These are phyloP conservation scores for Paramormyrops hopkinsi DNA, from an alignment of 2,797 vertebrate genomes.

Conservation along the genomic window DNA sequence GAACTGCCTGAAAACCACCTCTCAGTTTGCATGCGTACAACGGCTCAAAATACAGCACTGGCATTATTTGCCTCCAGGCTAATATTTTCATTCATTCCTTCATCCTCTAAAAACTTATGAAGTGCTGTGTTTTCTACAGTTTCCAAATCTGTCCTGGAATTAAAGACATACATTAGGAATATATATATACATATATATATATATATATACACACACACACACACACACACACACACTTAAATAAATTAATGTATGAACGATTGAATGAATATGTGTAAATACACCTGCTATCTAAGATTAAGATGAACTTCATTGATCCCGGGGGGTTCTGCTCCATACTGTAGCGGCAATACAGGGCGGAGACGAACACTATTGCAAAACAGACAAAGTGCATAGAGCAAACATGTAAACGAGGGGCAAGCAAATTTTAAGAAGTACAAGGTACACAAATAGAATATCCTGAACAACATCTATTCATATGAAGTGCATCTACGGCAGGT, in stretches of 20 bases:
- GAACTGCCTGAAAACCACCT: not conserved
- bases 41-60: not conserved
- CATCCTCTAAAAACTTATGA: not conserved
- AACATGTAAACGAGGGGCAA: not conserved
- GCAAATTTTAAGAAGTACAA: not conserved
- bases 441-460: not conserved
- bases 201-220: not conserved
- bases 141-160: not conserved
- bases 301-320: not conserved
- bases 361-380: not conserved
- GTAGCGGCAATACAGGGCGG: not conserved
- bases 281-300: not conserved
- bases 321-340: not conserved
- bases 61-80: not conserved
- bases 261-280: not conserved
- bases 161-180: not conserved
- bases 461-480: not conserved
- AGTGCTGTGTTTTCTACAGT: not conserved
- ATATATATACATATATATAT: not conserved
- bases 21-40: not conserved
- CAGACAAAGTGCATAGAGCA: not conserved
- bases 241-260: not conserved
- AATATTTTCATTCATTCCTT: not conserved
- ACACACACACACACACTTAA: not conserved
- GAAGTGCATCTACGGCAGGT: not conserved